A percentile compares a stretch with the other conserved stretches of the same genome.
Evolutionary conservation across 1,140 invertebrate genomes (phyloP).

Genomic region (Arion vulgaris): DNA sequence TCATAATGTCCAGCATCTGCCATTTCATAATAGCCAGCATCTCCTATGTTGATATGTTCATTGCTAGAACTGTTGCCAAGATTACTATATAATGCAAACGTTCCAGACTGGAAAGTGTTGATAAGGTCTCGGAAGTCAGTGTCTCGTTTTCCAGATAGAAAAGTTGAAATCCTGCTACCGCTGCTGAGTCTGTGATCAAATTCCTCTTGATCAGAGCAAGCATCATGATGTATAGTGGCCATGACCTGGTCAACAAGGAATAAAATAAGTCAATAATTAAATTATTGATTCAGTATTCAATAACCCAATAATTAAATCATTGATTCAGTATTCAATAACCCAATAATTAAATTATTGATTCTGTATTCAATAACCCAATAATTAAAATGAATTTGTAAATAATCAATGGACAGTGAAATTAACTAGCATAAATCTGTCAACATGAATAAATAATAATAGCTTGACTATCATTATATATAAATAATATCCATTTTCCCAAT

Average conservation of each 20-base stretch:
- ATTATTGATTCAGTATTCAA: too few relatives aligned
- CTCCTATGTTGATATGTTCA: background rate
- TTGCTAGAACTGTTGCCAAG: background rate
- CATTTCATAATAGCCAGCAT: slow-evolving; percentile 7
- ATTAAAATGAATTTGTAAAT: too few relatives aligned
- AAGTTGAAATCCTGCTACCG: slow-evolving; percentile 42
- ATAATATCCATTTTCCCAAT: too few relatives aligned
- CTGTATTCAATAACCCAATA: too few relatives aligned
- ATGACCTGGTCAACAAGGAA: slow-evolving; percentile 28
- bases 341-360: too few relatives aligned
- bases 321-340: too few relatives aligned
- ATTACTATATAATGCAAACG: background rate
- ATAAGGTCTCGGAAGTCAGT: slow-evolving; percentile 39
- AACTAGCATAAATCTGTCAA: too few relatives aligned
- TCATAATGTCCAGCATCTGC: slow-evolving; percentile 7
- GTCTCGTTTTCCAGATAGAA: slow-evolving; percentile 35
- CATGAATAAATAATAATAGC: too few relatives aligned
- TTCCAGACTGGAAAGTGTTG: slow-evolving; percentile 18
- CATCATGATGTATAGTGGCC: slow-evolving; percentile 39
- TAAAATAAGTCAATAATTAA: too few relatives aligned
- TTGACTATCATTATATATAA: too few relatives aligned
- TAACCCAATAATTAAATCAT: too few relatives aligned
- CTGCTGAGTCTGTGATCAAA: slow-evolving; percentile 24
- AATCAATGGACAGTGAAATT: too few relatives aligned
- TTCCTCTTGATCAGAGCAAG: slow-evolving; percentile 15